phyloP scores from a whole-genome alignment of 2,113 vertebrate genomes.

The Entelurus aequoreus region DNA sequence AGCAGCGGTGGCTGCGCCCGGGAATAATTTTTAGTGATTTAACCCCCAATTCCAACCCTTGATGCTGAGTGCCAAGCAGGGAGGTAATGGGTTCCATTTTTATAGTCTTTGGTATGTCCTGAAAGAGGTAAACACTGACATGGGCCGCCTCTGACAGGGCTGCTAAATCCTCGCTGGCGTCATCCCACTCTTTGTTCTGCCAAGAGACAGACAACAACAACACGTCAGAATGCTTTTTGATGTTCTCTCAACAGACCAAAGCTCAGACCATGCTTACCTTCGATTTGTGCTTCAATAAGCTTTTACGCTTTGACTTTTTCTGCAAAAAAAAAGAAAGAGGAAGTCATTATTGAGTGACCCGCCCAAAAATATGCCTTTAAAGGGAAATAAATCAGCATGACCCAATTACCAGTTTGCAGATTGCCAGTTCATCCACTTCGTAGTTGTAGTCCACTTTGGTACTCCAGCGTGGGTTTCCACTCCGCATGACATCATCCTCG shows the following conservation, averaged over 20 bases:
- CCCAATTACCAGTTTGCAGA: constrained; percentile 38
- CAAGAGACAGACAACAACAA: background rate
- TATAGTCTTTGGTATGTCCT: too few relatives aligned
- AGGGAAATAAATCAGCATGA: background rate
- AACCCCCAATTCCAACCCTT: too few relatives aligned
- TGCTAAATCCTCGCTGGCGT: constrained; percentile 36
- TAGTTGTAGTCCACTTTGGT: background rate
- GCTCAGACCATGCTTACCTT: constrained; percentile 30
- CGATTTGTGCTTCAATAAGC: constrained; percentile 10
- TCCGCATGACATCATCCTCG: background rate
- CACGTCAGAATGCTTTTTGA: accelerated
- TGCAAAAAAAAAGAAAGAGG: constrained; percentile 4
- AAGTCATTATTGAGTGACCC: background rate
- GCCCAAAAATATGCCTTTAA: background rate
- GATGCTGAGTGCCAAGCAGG: background rate
- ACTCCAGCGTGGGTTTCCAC: background rate
- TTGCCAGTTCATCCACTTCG: constrained; percentile 23
- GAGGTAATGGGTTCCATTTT: too few relatives aligned
- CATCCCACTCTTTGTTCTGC: constrained; percentile 34
- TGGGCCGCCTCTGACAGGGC: constrained; percentile 62
- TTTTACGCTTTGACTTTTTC: constrained; percentile 55
- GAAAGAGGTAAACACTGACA: constrained; percentile 36
- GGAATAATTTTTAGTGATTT: too few relatives aligned
- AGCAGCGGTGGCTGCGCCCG: too few relatives aligned
- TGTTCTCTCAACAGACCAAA: background rate